Conservation (phyloP, 2,113 vertebrate genomes). For the Gallinago jamesoni region DNA sequence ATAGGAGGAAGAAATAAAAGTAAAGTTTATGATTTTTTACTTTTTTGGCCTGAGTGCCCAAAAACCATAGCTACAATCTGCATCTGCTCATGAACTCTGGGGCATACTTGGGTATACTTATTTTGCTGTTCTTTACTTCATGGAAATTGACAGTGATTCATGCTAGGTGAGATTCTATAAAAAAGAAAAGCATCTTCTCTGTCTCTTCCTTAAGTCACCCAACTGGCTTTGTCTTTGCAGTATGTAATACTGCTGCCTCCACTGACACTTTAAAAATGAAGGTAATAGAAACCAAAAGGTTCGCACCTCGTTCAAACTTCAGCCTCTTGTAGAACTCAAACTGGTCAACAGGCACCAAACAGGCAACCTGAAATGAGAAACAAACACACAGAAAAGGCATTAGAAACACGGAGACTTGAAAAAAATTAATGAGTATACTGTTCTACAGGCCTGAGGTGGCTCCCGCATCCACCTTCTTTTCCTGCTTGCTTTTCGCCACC, state of each 20-base stretch:
- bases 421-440: neutral
- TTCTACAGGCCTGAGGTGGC: neutral
- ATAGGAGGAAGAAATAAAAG: neutral
- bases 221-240: neutral
- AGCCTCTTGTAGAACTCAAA: constrained; percentile 87
- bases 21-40: neutral
- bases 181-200: neutral
- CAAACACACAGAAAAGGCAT: neutral
- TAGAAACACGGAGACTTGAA: neutral
- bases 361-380: constrained; percentile 85
- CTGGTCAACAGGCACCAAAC: constrained; percentile 83
- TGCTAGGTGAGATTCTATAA: neutral
- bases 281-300: neutral
- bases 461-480: neutral
- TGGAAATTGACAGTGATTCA: neutral
- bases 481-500: neutral
- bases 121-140: neutral
- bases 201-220: neutral
- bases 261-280: neutral
- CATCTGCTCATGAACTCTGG: neutral
- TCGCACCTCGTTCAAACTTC: constrained; percentile 90
- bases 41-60: neutral
- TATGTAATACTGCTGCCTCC: neutral
- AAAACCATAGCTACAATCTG: neutral
- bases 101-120: neutral